These are phyloP conservation scores for Sympetrum striolatum DNA, from an alignment of 2,888 invertebrate genomes.

Conservation along the genomic window DNA sequence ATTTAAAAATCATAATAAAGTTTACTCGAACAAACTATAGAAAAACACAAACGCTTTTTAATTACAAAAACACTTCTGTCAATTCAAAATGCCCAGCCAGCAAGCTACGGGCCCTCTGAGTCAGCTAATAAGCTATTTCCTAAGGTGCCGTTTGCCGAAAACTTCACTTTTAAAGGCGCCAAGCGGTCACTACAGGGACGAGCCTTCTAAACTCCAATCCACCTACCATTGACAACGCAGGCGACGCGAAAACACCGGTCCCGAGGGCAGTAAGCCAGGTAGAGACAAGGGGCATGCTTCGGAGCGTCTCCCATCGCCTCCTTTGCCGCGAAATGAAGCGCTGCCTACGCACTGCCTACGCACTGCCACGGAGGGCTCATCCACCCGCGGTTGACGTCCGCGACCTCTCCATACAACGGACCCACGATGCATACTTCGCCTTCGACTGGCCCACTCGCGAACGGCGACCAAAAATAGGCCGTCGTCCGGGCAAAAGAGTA, in stretches of 20 bases:
- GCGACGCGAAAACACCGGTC: conserved; percentile 49
- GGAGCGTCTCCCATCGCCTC: conserved; percentile 11
- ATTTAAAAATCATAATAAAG: too few relatives aligned
- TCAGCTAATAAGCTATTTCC: too few relatives aligned
- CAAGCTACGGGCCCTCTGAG: too few relatives aligned
- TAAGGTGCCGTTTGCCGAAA: too few relatives aligned
- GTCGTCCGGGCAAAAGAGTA: background rate
- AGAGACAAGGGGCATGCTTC: conserved; percentile 49
- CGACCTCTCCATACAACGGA: background rate
- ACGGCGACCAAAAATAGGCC: conserved; percentile 12
- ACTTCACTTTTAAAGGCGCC: too few relatives aligned
- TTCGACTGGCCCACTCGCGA: background rate
- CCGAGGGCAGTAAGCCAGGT: conserved; percentile 49
- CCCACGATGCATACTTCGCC: background rate
- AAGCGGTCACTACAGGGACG: background rate
- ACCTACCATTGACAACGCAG: conserved; percentile 49
- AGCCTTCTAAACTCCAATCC: background rate
- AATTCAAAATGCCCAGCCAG: too few relatives aligned
- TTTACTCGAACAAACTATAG: too few relatives aligned
- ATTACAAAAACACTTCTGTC: too few relatives aligned
- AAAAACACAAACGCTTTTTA: too few relatives aligned
- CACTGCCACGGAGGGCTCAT: background rate
- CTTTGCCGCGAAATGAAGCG: background rate
- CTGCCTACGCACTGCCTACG: background rate
- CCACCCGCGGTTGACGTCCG: background rate